Evolutionary conservation across 1,140 invertebrate genomes (phyloP).

Genomic region (Anthonomus grandis): DNA sequence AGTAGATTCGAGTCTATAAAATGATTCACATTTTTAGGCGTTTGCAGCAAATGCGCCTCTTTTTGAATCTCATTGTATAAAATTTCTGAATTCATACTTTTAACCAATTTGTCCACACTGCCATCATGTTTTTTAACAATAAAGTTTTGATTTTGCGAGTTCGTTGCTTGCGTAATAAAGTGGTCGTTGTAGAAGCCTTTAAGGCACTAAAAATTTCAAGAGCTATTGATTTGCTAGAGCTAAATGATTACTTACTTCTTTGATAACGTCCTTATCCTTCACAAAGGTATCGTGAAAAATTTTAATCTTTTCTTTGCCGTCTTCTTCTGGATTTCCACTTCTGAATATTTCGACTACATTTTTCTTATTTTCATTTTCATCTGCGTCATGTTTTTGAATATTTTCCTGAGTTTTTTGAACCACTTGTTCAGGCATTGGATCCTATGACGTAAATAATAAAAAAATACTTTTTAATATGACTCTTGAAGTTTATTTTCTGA

Average conservation of each 20-base stretch:
- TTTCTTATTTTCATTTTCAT: slow-evolving; percentile 7
- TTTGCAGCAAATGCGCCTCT: slow-evolving; percentile 3
- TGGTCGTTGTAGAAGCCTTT: slow-evolving; percentile 14
- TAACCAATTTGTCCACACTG: slow-evolving; percentile 13
- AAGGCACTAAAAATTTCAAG: slow-evolving; percentile 4
- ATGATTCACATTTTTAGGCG: slow-evolving; percentile 19
- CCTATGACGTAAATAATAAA: too few relatives aligned
- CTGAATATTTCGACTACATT: slow-evolving; percentile 16
- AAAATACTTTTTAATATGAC: too few relatives aligned
- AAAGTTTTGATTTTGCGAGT: slow-evolving; percentile 3
- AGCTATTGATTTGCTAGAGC: neutral
- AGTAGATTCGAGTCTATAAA: slow-evolving; percentile 17
- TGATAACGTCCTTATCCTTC: neutral
- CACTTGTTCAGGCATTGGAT: too few relatives aligned
- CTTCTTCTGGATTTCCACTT: neutral
- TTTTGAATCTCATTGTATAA: slow-evolving; percentile 1
- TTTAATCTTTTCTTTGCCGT: slow-evolving; percentile 3
- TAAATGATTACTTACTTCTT: slow-evolving; percentile 4
- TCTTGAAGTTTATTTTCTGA: too few relatives aligned
- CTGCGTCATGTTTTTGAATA: neutral
- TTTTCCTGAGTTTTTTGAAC: neutral
- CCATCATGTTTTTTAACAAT: slow-evolving; percentile 14
- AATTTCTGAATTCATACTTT: neutral
- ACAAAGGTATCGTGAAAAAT: slow-evolving; percentile 16
- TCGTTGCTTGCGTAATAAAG: slow-evolving; percentile 1